phyloP scores from a whole-genome alignment of 2,797 vertebrate species.

The Danionella dracula region DNA sequence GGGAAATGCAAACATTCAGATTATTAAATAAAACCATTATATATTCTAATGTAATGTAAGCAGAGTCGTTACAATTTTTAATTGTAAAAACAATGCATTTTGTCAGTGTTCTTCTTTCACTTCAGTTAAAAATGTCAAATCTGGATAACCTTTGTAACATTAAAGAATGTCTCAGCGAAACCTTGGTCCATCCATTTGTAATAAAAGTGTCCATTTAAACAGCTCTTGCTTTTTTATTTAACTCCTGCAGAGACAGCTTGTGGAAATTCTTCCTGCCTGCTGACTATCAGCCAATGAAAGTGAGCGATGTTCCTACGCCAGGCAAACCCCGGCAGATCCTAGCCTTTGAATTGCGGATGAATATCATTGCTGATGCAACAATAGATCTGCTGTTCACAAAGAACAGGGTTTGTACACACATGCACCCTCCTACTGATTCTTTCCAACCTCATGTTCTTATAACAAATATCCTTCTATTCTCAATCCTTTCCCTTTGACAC shows the following conservation, averaged over 20 bases:
- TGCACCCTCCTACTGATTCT: not conserved
- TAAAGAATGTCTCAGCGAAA: too few species aligned
- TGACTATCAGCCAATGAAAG: constrained; percentile 92
- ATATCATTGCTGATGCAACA: constrained; percentile 97
- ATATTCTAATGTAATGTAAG: too few species aligned
- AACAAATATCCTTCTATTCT: too few species aligned
- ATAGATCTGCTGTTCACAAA: constrained; percentile 98
- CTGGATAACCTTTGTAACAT: too few species aligned
- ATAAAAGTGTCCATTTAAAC: not conserved
- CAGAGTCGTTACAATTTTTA: too few species aligned
- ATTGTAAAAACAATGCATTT: too few species aligned
- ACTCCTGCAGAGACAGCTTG: constrained; percentile 80
- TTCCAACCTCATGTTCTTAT: not conserved
- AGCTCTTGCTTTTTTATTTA: not conserved
- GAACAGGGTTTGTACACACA: constrained; percentile 78
- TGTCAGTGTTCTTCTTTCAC: too few species aligned
- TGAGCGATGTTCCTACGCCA: constrained; percentile 82
- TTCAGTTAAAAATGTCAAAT: too few species aligned
- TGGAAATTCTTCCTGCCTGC: constrained; percentile 99
- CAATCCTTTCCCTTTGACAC: too few species aligned
- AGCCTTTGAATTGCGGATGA: constrained; percentile 97
- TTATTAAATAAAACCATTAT: too few species aligned
- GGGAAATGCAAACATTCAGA: too few species aligned
- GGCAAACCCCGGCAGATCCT: constrained; percentile 90
- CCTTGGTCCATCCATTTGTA: too few species aligned